A percentile compares a stretch with the other conserved stretches of the same genome.
Conservation (phyloP, 2,797 vertebrate species). For the Mormyrops boulengeri region DNA sequence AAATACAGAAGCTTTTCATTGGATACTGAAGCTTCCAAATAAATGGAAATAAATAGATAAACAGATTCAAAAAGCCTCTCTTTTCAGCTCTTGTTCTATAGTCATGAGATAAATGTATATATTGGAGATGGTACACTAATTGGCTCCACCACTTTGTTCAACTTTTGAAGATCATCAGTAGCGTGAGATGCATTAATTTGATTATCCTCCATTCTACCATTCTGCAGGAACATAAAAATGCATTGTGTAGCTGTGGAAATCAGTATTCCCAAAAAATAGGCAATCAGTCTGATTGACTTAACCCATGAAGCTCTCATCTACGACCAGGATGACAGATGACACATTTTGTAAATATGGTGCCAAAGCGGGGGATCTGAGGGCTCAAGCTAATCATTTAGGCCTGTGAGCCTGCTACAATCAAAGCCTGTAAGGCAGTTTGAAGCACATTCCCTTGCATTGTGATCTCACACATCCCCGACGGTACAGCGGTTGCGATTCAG, state of each 20-base stretch:
- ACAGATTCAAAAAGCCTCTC: background rate
- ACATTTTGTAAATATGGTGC: slow-evolving; percentile 54
- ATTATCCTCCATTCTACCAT: background rate
- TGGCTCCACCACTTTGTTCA: slow-evolving; percentile 4
- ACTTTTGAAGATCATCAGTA: background rate
- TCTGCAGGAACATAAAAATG: background rate
- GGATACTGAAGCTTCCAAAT: background rate
- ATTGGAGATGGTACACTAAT: background rate
- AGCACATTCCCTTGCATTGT: background rate
- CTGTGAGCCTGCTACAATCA: slow-evolving; percentile 32
- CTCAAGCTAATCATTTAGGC: slow-evolving; percentile 55
- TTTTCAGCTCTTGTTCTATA: background rate
- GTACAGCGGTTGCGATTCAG: background rate
- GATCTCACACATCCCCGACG: background rate
- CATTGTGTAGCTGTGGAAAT: slow-evolving; percentile 44
- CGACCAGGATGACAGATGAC: slow-evolving; percentile 47
- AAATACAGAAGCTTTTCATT: background rate
- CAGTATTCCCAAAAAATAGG: slow-evolving; percentile 60
- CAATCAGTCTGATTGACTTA: slow-evolving; percentile 58
- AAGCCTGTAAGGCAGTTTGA: background rate
- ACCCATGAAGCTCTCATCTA: slow-evolving; percentile 52
- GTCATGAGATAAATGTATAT: background rate
- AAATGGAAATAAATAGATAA: background rate
- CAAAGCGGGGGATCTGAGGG: slow-evolving; percentile 46
- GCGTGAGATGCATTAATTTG: background rate